Evolutionary conservation across 2,797 vertebrate species (phyloP).

Genomic region (Sylvilagus floridanus): DNA sequence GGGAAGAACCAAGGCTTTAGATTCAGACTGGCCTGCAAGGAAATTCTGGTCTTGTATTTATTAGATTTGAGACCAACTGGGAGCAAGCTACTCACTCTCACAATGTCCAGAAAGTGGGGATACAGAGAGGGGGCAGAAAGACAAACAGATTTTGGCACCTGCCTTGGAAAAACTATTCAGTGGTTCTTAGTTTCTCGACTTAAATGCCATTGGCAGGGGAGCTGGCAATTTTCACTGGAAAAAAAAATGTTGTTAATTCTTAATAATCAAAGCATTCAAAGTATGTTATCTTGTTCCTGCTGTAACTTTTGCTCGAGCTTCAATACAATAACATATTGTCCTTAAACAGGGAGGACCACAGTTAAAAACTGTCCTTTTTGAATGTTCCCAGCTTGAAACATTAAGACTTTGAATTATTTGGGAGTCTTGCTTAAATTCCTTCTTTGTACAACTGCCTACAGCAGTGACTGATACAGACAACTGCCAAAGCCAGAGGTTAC

Average conservation of each 20-base stretch:
- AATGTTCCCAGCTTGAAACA: conserved; percentile 53
- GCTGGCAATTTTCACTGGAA: background rate
- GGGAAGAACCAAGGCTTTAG: background rate
- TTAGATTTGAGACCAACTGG: background rate
- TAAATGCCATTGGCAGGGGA: background rate
- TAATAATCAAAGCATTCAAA: conserved; percentile 48
- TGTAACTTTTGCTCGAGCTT: conserved; percentile 26
- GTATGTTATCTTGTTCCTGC: conserved; percentile 29
- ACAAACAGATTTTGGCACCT: background rate
- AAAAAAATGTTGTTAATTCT: background rate
- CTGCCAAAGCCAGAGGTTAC: conserved; percentile 31
- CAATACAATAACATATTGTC: conserved; percentile 56
- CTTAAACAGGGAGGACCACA: background rate
- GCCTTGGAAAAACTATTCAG: background rate
- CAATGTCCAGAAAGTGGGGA: background rate
- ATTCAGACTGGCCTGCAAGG: background rate
- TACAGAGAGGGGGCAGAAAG: background rate
- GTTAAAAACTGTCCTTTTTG: background rate
- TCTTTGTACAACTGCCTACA: background rate
- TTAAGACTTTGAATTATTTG: conserved; percentile 30
- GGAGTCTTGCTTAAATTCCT: background rate
- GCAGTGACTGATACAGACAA: background rate
- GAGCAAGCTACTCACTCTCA: background rate
- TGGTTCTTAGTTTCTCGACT: background rate
- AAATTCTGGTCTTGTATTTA: background rate